These are phyloP conservation scores for Eurosta solidaginis DNA, from an alignment of 1,140 invertebrate species.

Conservation along the genomic window DNA sequence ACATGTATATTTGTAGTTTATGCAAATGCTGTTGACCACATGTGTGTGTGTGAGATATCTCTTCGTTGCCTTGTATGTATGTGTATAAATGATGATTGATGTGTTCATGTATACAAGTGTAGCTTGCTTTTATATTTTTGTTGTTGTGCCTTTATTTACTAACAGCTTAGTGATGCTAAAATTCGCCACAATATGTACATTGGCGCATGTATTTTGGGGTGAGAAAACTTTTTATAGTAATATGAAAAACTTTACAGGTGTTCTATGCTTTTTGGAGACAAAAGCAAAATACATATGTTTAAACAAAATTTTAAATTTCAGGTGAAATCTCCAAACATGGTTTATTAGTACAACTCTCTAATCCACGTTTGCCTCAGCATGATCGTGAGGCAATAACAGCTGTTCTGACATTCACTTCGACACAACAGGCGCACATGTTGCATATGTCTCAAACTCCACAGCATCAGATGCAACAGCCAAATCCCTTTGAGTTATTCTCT, in stretches of 20 bases:
- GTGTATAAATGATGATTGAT: no score
- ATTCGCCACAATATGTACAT: no score
- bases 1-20: no score
- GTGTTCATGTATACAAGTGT: no score
- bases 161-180: no score
- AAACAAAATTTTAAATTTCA: conserved; percentile 32
- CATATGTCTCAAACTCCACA: conserved; percentile 32
- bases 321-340: conserved; percentile 57
- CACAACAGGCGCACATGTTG: conserved; percentile 44
- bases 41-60: no score
- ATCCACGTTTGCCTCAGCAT: conserved; percentile 47
- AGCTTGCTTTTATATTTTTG: no score
- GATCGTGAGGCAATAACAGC: conserved; percentile 57
- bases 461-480: conserved; percentile 42
- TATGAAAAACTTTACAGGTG: neutral
- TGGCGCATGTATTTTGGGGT: no score
- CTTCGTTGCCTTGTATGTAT: no score
- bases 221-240: neutral
- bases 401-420: conserved; percentile 55
- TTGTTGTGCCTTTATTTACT: no score
- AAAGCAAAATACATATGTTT: neutral
- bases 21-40: no score
- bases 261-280: neutral
- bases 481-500: conserved; percentile 52
- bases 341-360: conserved; percentile 50